phyloP scores from a whole-genome alignment of 2,113 vertebrate species.

The Anolis carolinensis region DNA sequence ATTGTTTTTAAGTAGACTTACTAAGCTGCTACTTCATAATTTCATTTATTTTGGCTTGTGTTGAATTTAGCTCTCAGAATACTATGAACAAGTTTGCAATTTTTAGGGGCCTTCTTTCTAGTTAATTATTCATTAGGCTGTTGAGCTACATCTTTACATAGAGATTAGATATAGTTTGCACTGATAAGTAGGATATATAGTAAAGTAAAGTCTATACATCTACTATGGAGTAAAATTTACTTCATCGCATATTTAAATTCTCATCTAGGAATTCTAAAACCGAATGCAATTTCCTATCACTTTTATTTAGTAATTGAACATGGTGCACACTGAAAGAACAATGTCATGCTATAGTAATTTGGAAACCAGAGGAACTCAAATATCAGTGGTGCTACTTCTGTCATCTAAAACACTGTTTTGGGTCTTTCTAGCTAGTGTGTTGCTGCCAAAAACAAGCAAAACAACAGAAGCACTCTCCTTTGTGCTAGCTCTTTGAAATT shows the following conservation, averaged over 20 bases:
- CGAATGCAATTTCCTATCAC: not conserved
- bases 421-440: not conserved
- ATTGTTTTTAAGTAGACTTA: not conserved
- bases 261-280: not conserved
- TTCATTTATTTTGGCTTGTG: not conserved
- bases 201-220: not conserved
- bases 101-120: not conserved
- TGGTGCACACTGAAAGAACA: not conserved
- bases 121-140: not conserved
- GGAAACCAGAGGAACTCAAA: not conserved
- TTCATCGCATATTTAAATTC: not conserved
- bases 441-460: not conserved
- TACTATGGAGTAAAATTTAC: not conserved
- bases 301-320: not conserved
- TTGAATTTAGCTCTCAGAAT: not conserved
- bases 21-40: not conserved
- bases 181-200: not conserved
- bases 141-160: not conserved
- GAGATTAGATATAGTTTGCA: not conserved
- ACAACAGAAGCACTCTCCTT: not conserved
- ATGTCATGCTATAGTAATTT: not conserved
- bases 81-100: not conserved
- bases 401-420: not conserved
- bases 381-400: not conserved
- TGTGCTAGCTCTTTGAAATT: not conserved